Conservation (phyloP, 1,140 invertebrate genomes). For the Hyposmocoma kahamanoa region DNA sequence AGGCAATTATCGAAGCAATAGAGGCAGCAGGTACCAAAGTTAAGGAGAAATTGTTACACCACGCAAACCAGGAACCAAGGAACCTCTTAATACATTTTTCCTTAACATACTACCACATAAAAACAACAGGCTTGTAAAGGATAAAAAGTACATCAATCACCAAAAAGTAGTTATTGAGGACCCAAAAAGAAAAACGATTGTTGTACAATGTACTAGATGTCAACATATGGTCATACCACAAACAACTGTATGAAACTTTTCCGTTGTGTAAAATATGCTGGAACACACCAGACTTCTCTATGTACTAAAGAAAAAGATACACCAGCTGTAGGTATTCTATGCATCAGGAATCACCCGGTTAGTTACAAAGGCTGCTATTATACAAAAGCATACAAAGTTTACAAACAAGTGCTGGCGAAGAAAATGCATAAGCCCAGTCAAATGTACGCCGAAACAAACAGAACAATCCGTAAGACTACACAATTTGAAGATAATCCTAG, state of each 20-base stretch:
- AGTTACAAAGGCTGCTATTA: too few relatives aligned
- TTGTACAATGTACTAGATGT: background rate
- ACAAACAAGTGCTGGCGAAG: background rate
- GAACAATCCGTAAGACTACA: too few relatives aligned
- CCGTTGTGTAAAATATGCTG: background rate
- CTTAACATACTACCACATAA: background rate
- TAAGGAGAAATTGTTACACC: background rate
- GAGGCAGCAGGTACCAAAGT: background rate
- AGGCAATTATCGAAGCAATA: background rate
- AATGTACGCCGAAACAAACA: too few relatives aligned
- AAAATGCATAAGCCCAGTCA: too few relatives aligned
- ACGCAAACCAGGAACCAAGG: background rate
- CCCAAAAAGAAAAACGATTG: background rate
- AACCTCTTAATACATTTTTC: background rate
- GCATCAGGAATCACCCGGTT: background rate
- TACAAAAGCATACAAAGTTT: background rate
- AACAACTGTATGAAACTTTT: background rate
- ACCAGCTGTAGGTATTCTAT: background rate
- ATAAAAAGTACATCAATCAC: background rate
- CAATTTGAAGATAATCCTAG: too few relatives aligned
- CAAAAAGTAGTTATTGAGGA: background rate
- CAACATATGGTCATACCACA: conserved; percentile 2
- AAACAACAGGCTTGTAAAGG: background rate
- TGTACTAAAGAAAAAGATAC: background rate
- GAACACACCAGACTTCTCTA: background rate